Evolutionary conservation across 2,797 vertebrate species (phyloP), one percentile per base, ranked within the genome.

Genomic region (Pseudocheirus occidentalis): DNA sequence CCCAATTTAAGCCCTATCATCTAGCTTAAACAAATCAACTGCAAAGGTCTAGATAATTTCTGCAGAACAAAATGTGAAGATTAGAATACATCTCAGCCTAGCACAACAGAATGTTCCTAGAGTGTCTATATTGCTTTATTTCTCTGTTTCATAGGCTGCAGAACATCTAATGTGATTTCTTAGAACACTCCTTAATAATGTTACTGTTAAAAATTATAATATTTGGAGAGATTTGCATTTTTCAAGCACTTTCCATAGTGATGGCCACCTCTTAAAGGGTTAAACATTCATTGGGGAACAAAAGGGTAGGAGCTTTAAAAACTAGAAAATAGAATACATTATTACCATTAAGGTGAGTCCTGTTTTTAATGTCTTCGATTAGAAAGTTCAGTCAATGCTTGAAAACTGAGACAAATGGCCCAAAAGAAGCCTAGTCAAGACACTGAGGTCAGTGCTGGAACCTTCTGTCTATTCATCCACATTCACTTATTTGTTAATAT

Each of bases 1-100:
- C 14, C 54, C 7, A 34, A 89, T 52, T 81, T 81, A 95, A 73
- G 73, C 53, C 73, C 62, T 56, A 73, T 91, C 40, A 31, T 81
- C 90, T 94, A 66, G 90, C 55, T 96, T 92, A 58, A 95, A 93
- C 0, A 94, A 87, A 91, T 58, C 73, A 97, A 94, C 93, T 91
- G 27, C 89, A 93, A 94, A 50, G 81, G 92, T 94, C 52, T 40
- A 21, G 59, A 90, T 40, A 91, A 92, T 58, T 91, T 0, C 0
- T 57, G 5, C 57, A 40, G 55, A 94, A 93, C 10, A 11, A 54
- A 4, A 11, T 52, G 28, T n/a, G 9, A 28, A 46, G 91, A 93
- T 90, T 10, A 93, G 96, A 93, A 50, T 0, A 40, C 56, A 46
- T 14, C 7, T 10, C 14, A 13, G 90, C 24, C 55, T 59, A 81